Conservation (phyloP, 2,888 invertebrate genomes). For the Uropetala carovei region DNA sequence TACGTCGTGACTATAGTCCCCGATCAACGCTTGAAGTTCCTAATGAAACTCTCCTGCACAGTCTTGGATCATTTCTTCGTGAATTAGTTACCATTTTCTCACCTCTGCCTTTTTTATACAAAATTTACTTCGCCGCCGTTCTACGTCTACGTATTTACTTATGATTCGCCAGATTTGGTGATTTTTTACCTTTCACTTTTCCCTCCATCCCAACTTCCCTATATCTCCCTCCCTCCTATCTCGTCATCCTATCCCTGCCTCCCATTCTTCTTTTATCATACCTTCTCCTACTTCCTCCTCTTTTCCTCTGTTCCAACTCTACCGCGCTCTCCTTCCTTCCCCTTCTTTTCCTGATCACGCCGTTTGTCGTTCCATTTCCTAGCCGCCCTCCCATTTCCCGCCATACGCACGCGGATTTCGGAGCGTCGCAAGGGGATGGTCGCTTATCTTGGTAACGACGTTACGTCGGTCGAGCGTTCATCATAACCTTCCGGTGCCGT, state of each 20-base stretch:
- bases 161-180: background rate
- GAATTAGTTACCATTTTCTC: no score
- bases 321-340: background rate
- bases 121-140: background rate
- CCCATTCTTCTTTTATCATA: background rate
- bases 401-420: background rate
- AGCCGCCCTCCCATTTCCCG: background rate
- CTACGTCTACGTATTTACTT: background rate
- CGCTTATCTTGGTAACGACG: constrained; percentile 15
- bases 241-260: background rate
- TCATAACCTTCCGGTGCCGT: background rate
- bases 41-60: no score
- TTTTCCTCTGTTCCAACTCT: background rate
- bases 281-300: background rate
- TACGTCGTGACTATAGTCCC: no score
- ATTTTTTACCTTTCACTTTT: background rate
- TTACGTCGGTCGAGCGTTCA: background rate
- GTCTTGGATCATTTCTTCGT: no score
- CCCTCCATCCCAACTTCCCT: background rate
- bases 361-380: constrained; percentile 4
- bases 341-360: background rate
- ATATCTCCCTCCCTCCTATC: background rate
- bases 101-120: no score
- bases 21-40: no score
- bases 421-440: background rate